A percentile compares a stretch with the other conserved stretches of the same genome.
phyloP scores from a whole-genome alignment of 2,888 invertebrate genomes.

The Folsomia manolachei region DNA sequence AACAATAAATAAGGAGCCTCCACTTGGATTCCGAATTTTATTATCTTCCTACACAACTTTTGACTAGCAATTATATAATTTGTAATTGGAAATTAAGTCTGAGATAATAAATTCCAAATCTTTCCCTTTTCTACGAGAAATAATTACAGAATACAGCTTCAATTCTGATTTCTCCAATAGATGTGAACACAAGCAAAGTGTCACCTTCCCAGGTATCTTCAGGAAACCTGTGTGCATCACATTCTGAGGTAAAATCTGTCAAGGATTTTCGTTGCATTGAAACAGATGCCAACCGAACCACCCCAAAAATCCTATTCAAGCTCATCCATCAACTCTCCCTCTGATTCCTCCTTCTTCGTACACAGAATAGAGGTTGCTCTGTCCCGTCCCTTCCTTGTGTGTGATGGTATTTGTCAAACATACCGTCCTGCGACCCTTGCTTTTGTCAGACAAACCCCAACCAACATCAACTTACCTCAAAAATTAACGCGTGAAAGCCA shows the following conservation, averaged over 20 bases:
- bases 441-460: constrained; percentile 12
- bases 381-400: not conserved
- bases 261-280: not conserved
- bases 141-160: not conserved
- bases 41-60: no score
- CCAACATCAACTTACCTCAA: constrained; percentile 16
- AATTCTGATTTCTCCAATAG: no score
- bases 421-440: constrained; percentile 9
- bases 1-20: not conserved
- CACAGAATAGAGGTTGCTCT: not conserved
- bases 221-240: no score
- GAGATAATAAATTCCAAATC: not conserved
- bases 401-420: constrained; percentile 15
- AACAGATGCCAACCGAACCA: constrained; percentile 9
- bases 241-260: no score
- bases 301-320: not conserved
- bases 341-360: not conserved
- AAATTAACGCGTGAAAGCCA: constrained; percentile 19
- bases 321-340: constrained; percentile 19
- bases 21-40: not conserved
- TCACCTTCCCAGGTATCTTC: no score
- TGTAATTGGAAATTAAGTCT: not conserved
- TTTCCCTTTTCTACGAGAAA: not conserved
- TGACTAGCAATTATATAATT: not conserved
- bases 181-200: no score